Evolutionary conservation across 2,888 invertebrate species (phyloP).

Genomic region (Tillus elongatus): DNA sequence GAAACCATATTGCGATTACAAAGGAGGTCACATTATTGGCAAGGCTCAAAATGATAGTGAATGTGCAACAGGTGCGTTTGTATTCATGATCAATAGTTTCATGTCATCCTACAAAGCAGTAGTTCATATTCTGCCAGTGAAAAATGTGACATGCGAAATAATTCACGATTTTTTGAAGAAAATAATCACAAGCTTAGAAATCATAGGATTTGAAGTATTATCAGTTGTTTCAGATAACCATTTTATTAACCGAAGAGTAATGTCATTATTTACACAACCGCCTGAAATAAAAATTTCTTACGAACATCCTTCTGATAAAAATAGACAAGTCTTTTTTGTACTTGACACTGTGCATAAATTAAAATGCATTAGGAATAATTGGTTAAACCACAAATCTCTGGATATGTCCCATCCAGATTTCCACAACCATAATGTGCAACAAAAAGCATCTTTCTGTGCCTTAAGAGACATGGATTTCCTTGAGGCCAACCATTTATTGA

Average conservation of each 20-base stretch:
- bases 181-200: constrained; percentile 17
- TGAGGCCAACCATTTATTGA: constrained; percentile 4
- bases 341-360: constrained; percentile 10
- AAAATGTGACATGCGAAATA: constrained; percentile 11
- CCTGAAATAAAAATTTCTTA: constrained; percentile 6
- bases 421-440: background rate
- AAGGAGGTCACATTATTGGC: constrained; percentile 21
- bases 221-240: constrained; percentile 20
- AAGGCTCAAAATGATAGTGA: constrained; percentile 14
- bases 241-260: constrained; percentile 19
- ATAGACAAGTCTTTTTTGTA: constrained; percentile 9
- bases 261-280: constrained; percentile 11
- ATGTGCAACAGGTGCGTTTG: constrained; percentile 16
- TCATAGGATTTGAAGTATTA: constrained; percentile 18
- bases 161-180: constrained; percentile 13
- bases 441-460: background rate
- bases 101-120: constrained; percentile 19
- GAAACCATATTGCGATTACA: constrained; percentile 20
- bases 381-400: constrained; percentile 6
- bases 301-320: constrained; percentile 8
- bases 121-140: constrained; percentile 19
- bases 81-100: constrained; percentile 19
- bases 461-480: constrained; percentile 5
- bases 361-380: constrained; percentile 8
- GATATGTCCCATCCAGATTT: constrained; percentile 1